Base-by-base conservation (phyloP, 2,797 vertebrate genomes). In the Danio albolineatus region DNA sequence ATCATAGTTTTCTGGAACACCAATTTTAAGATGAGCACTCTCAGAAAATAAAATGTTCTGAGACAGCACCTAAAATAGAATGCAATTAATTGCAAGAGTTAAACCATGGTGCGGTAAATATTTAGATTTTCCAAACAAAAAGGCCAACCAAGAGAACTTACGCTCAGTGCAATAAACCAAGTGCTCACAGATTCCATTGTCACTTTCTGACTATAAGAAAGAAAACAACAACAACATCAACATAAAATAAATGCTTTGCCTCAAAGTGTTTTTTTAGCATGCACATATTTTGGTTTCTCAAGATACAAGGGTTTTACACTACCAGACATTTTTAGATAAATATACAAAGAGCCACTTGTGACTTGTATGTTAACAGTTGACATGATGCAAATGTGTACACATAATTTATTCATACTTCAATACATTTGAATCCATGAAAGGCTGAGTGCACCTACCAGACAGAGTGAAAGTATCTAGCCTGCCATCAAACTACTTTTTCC, bases 1-100 rank as follows among this genome's bases (percentile, higher is more conserved):
- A 74, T 92, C 87, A 14, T 92, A 92, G 85, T 95, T 96, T 89
- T 96, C 95, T 36, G 93, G 93, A 69, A 95, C 93, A 59, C 93
- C 92, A 8, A 94, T 91, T 61, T 90, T 86, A 28, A 95, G 86
- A 85, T 91, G 92, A 36, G 88, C 87, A 2, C 86, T 88, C 48
- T 88, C 87, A 51, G 90, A 90, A 6, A 85, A 91, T 81, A 84
- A 85, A 81, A 89, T 67, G 13, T 67, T 76, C 80, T 85, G n/a
- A 16, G 85, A 57, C 2, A 85, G 61, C 81, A 90, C 70, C 91
- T 93, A 81, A 85, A 83, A 64, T 14, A 54, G n/a, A 60, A 4
- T 85, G 86, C 81, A n/a, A 83, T 62, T 78, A 10, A 67, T 61
- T 46, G 17, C 5, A 44, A 4, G 7, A 60, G 39, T 12, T 21